phyloP scores from a whole-genome alignment of 2,113 vertebrate species.

The Peromyscus leucopus region DNA sequence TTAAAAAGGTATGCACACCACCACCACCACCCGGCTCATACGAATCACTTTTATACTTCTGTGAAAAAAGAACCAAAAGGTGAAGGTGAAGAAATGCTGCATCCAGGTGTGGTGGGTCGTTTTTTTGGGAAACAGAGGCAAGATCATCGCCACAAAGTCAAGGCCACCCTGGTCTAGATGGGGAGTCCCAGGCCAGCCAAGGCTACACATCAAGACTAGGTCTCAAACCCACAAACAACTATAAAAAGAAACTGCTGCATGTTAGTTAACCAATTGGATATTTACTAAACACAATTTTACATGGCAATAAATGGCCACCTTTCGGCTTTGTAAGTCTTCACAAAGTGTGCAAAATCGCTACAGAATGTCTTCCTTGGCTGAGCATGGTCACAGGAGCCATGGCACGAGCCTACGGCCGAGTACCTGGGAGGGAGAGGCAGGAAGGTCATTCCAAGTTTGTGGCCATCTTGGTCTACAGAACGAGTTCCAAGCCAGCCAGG shows the following conservation, averaged over 20 bases:
- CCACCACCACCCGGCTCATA: not conserved
- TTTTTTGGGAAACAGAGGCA: not conserved
- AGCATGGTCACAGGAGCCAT: not conserved
- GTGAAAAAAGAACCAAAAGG: not conserved
- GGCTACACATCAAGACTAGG: not conserved
- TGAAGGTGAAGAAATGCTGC: not conserved
- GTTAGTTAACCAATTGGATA: not conserved
- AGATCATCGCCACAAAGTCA: not conserved
- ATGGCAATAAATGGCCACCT: not conserved
- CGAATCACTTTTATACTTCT: constrained; percentile 15
- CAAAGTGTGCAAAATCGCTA: not conserved
- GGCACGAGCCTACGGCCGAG: not conserved
- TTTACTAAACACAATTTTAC: constrained; percentile 31
- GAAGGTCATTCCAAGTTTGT: not conserved
- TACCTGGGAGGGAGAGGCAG: too few relatives aligned
- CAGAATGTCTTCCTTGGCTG: not conserved
- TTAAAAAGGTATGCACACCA: not conserved
- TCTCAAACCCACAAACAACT: not conserved
- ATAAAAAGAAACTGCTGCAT: not conserved
- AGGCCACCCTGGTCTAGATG: not conserved
- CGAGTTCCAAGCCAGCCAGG: not conserved
- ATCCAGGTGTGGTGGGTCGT: not conserved
- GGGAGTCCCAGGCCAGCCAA: not conserved
- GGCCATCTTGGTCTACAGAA: not conserved
- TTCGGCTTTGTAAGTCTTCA: not conserved